These are phyloP conservation scores for Aphaenogaster ashmeadi DNA, from an alignment of 1,140 invertebrate species.

Conservation along the genomic window DNA sequence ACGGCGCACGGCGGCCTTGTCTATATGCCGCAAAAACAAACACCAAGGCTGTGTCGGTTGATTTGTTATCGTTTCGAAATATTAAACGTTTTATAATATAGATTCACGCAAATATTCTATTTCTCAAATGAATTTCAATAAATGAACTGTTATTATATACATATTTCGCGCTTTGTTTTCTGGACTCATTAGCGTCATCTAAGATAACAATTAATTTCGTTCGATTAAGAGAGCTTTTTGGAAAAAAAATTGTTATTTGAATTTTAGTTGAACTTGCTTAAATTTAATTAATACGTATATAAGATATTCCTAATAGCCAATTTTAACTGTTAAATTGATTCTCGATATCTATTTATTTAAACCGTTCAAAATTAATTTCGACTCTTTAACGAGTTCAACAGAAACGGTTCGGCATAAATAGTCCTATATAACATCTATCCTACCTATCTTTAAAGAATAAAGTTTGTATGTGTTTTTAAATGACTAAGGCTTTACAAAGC, in stretches of 20 bases:
- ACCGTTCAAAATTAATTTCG: neutral
- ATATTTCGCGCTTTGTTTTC: neutral
- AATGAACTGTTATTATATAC: neutral
- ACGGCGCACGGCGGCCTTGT: neutral
- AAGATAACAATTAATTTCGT: no score
- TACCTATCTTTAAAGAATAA: neutral
- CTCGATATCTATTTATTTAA: neutral
- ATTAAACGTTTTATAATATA: neutral
- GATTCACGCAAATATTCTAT: neutral
- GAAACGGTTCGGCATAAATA: neutral
- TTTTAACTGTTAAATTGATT: neutral
- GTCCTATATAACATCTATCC: neutral
- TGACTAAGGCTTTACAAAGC: neutral
- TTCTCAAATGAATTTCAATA: neutral
- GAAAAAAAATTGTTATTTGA: constrained; percentile 1
- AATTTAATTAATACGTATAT: neutral
- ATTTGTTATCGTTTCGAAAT: neutral
- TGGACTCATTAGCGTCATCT: no score
- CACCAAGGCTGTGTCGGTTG: neutral
- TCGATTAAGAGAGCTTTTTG: neutral
- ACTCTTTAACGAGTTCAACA: neutral
- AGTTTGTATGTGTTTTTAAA: neutral
- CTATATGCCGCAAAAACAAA: neutral
- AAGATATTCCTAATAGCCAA: neutral
- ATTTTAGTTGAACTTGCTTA: neutral